These are phyloP conservation scores for Scrobipalpa costella DNA, from an alignment of 2,888 invertebrate species.

Conservation along the genomic window DNA sequence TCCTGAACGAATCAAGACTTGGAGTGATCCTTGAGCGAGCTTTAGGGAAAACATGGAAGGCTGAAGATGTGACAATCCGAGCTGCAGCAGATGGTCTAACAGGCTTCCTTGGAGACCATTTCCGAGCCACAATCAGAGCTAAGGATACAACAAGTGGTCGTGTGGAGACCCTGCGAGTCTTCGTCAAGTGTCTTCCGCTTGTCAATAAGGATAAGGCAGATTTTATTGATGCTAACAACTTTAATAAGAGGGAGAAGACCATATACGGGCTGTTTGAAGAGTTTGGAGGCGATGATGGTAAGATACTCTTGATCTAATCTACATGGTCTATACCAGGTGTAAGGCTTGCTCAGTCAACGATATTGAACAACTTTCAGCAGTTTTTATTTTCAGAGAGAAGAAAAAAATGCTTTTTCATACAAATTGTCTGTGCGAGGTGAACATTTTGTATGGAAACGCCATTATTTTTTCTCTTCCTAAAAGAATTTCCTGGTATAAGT, in stretches of 20 bases:
- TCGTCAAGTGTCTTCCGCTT: slow-evolving; percentile 60
- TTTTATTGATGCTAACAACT: slow-evolving; percentile 53
- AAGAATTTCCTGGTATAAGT: too few species aligned
- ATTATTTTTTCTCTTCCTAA: too few species aligned
- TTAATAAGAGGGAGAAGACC: slow-evolving; percentile 55
- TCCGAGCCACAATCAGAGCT: slow-evolving; percentile 48
- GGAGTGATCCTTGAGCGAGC: not conserved
- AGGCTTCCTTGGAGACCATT: slow-evolving; percentile 67
- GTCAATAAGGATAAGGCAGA: slow-evolving; percentile 58
- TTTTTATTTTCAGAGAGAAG: too few species aligned
- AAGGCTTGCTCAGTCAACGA: too few species aligned
- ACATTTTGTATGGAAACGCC: too few species aligned
- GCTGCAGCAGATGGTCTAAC: slow-evolving; percentile 53
- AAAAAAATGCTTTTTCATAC: too few species aligned
- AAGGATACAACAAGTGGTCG: slow-evolving; percentile 35
- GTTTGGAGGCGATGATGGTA: slow-evolving; percentile 41
- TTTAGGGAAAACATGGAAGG: slow-evolving; percentile 8
- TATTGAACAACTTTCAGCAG: too few species aligned
- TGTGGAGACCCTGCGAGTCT: slow-evolving; percentile 45
- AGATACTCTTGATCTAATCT: slow-evolving; percentile 17
- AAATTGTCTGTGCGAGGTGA: too few species aligned
- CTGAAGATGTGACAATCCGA: not conserved
- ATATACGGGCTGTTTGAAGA: slow-evolving; percentile 58
- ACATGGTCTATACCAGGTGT: too few species aligned
- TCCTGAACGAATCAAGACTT: not conserved